Percentiles rank a stretch among this genome's conserved stretches.
These are phyloP conservation scores for Ectemnius lituratus DNA, from an alignment of 2,888 invertebrate genomes.

Conservation along the genomic window DNA sequence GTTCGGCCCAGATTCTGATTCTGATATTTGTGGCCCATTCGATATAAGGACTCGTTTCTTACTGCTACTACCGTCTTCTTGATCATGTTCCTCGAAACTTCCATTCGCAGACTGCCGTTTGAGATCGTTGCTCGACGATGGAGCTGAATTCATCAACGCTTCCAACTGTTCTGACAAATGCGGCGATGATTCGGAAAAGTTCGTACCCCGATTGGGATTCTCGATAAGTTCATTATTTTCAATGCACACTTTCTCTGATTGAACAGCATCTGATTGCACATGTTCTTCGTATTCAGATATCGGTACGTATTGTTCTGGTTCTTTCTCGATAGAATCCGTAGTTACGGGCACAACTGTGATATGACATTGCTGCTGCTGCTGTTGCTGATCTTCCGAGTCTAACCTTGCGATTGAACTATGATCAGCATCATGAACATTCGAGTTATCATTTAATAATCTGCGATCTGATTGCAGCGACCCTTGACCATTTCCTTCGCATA, in stretches of 20 bases:
- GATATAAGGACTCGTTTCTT: constrained; percentile 59
- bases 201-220: constrained; percentile 25
- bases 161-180: constrained; percentile 69
- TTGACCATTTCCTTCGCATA: constrained; percentile 32
- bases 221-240: constrained; percentile 44
- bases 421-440: constrained; percentile 41
- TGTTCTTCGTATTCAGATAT: constrained; percentile 54
- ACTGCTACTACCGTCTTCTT: constrained; percentile 42
- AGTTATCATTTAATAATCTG: constrained; percentile 24
- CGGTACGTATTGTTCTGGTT: constrained; percentile 42
- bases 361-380: constrained; percentile 17
- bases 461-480: constrained; percentile 20
- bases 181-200: constrained; percentile 58
- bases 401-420: constrained; percentile 21
- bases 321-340: constrained; percentile 37
- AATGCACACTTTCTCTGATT: constrained; percentile 33
- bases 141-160: constrained; percentile 63
- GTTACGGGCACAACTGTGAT: constrained; percentile 39
- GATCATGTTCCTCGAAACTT: constrained; percentile 54
- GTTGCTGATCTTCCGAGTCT: constrained; percentile 36
- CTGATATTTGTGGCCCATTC: constrained; percentile 62
- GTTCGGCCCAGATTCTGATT: constrained; percentile 41
- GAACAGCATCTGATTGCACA: constrained; percentile 41
- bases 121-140: constrained; percentile 53
- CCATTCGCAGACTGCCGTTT: constrained; percentile 66